Base-by-base conservation (phyloP, 1,140 invertebrate genomes). In the Brachionus sp. region DNA sequence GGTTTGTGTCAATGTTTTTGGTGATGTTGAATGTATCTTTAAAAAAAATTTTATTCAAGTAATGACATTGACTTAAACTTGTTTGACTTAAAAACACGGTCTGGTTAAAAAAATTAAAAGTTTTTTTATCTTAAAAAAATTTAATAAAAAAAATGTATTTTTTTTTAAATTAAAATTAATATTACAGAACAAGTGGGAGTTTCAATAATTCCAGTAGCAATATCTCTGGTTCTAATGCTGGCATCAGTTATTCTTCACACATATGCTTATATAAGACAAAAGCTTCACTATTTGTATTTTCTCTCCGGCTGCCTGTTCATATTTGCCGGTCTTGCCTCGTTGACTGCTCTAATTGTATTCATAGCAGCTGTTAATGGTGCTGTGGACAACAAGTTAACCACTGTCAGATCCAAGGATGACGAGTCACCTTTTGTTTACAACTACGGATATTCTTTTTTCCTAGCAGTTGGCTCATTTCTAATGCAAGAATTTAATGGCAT, bases 291-390 rank as follows among this genome's bases (percentile, higher is more conserved):
- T 25, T 75, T 75, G 16, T 75, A 29, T 19, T 33, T 75, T 12
- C 19, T 75, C 19, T 75, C 70, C 2, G 70, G 70, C 4, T 75
- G 70, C 7, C n/a, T 75, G 25, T 75, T 75, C 25, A 75, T 75
- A 46, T 75, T 75, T n/a, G 70, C 70, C 10, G 70, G 70, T 29
- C 70, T 75, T 75, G 70, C 70, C 12, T 75, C 70, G 46, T 75
- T 75, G 19, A 75, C 70, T 50, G 70, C 70, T 39, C 44, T 75
- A 75, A 75, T 75, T 12, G 37, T 75, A 10, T 75, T 75, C 70
- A 75, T 75, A 25, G 70, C 70, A 46, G 70, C 70, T 19, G 70
- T 75, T 3, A 75, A 75, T 46, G 70, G 70, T 39, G 70, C 70
- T 75, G 70, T 75, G 5, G 70, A 75, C 44, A 75, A 46, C 19